Evolutionary conservation across 2,113 vertebrate species (phyloP).

Genomic region (Psammodynastes pulverulentus): DNA sequence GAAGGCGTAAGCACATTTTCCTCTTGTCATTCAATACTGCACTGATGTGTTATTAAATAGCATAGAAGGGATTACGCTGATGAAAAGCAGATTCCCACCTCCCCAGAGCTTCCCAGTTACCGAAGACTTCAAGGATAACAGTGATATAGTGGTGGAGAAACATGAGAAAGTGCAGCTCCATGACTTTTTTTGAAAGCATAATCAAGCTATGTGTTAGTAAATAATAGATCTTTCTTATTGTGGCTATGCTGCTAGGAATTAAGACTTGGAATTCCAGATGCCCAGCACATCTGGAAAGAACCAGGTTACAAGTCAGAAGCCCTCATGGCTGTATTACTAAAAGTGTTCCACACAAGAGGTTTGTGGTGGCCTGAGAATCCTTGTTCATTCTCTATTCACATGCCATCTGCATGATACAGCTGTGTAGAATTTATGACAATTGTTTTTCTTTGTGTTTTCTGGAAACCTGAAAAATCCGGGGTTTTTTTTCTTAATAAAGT

Average conservation of each 20-base stretch:
- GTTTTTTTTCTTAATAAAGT: background rate
- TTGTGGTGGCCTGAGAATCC: background rate
- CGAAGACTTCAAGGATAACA: background rate
- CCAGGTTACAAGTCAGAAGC: background rate
- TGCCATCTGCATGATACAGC: background rate
- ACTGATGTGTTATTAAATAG: constrained; percentile 41
- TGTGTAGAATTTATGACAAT: background rate
- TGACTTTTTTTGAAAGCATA: background rate
- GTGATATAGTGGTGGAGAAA: background rate
- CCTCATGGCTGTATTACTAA: background rate
- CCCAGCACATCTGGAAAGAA: background rate
- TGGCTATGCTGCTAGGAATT: background rate
- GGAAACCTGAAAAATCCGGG: background rate
- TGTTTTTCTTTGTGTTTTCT: background rate
- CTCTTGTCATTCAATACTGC: constrained; percentile 25
- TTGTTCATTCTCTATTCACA: background rate
- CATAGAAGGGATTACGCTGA: constrained; percentile 37
- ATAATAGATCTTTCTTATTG: background rate
- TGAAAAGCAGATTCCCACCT: constrained; percentile 31
- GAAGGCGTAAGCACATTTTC: background rate
- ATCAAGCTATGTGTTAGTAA: background rate
- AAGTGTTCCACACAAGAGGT: background rate
- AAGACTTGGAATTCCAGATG: background rate
- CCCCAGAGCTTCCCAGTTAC: constrained; percentile 4
- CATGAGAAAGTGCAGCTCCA: background rate